Evolutionary conservation across 2,797 vertebrate genomes (phyloP).

Genomic region (Acanthurus tractus): DNA sequence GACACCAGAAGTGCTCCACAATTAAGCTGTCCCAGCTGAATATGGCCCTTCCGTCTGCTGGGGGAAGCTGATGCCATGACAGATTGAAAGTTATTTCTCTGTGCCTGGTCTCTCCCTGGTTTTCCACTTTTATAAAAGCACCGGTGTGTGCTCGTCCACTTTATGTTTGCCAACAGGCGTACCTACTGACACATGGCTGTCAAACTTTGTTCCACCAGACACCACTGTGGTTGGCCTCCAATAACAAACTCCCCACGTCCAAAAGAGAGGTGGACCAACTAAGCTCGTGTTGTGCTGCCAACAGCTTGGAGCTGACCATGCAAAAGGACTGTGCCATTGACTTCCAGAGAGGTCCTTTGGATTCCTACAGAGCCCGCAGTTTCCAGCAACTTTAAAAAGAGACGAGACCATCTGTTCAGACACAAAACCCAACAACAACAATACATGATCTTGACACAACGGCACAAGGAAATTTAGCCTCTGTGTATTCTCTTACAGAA

Average conservation of each 20-base stretch:
- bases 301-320: constrained; percentile 54
- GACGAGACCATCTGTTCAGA: constrained; percentile 60
- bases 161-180: constrained; percentile 17
- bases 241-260: constrained; percentile 39
- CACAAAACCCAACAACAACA: constrained; percentile 38
- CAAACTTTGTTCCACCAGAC: constrained; percentile 44
- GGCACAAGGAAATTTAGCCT: constrained; percentile 13
- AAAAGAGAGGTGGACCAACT: constrained; percentile 22
- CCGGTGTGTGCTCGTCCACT: constrained; percentile 29
- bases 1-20: constrained; percentile 29
- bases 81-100: constrained; percentile 30
- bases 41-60: constrained; percentile 25
- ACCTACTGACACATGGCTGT: constrained; percentile 31
- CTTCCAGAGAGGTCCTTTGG: constrained; percentile 39
- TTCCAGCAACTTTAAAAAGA: constrained; percentile 58
- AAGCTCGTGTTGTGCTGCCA: constrained; percentile 46
- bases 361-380: constrained; percentile 35
- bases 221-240: constrained; percentile 39
- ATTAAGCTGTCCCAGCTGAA: constrained; percentile 23
- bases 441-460: constrained; percentile 21
- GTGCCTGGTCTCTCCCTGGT: constrained; percentile 8
- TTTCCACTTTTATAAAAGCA: constrained; percentile 26
- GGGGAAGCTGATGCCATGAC: constrained; percentile 20
- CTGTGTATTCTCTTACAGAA: background rate
- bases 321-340: constrained; percentile 27